Conservation (phyloP, 2,888 invertebrate species). For the Drosophila austrosaltans region DNA sequence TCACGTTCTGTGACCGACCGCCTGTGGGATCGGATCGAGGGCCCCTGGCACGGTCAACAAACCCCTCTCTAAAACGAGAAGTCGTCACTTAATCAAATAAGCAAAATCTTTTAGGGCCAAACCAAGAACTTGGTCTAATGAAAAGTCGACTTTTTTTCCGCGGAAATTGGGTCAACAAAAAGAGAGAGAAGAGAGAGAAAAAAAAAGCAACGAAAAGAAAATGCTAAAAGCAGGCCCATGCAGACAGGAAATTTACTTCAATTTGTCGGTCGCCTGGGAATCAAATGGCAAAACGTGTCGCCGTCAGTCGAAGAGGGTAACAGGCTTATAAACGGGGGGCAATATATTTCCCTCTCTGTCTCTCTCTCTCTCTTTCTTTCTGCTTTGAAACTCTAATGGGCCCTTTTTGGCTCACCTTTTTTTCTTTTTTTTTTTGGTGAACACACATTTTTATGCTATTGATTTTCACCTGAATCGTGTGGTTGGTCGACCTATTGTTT, state of each 20-base stretch:
- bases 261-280: slow-evolving; percentile 66
- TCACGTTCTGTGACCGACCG: slow-evolving; percentile 29
- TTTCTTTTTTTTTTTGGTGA: neutral
- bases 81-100: slow-evolving; percentile 42
- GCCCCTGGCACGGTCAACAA: slow-evolving; percentile 36
- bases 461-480: slow-evolving; percentile 64
- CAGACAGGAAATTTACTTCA: slow-evolving; percentile 70
- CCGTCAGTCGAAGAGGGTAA: slow-evolving; percentile 25
- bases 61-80: slow-evolving; percentile 29
- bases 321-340: slow-evolving; percentile 32
- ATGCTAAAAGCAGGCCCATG: slow-evolving; percentile 37
- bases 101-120: slow-evolving; percentile 38
- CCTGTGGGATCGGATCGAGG: neutral
- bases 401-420: slow-evolving; percentile 37
- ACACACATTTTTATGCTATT: slow-evolving; percentile 42
- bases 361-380: slow-evolving; percentile 16
- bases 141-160: slow-evolving; percentile 65
- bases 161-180: slow-evolving; percentile 69
- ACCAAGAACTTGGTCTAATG: slow-evolving; percentile 63
- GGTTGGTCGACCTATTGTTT: slow-evolving; percentile 49
- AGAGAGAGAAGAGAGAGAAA: slow-evolving; percentile 13
- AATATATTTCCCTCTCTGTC: slow-evolving; percentile 1
- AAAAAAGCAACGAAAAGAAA: slow-evolving; percentile 14
- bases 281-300: slow-evolving; percentile 75
- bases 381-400: slow-evolving; percentile 10